Conservation (phyloP, 2,113 vertebrate genomes). For the Balaenoptera acutorostrata region DNA sequence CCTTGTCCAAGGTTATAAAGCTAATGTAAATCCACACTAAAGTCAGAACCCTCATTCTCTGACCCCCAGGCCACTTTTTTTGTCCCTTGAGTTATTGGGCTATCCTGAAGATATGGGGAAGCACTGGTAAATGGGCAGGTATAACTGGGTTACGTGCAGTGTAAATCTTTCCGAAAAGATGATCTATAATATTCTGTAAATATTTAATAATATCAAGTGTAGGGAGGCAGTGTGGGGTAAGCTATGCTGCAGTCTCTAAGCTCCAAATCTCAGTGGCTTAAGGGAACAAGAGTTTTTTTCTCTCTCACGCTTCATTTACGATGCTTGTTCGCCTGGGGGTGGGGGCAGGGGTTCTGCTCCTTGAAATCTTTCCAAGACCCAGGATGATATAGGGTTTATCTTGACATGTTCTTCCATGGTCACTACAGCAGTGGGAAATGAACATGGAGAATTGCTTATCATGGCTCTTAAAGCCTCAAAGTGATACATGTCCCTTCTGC, state of each 20-base stretch:
- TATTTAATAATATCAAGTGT: neutral
- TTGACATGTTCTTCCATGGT: neutral
- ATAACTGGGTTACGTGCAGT: neutral
- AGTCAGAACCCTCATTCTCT: neutral
- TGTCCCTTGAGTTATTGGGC: neutral
- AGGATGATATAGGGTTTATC: neutral
- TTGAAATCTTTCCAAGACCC: neutral
- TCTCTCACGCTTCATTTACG: rapidly evolving
- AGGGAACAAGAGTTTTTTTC: neutral
- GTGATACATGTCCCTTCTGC: too few relatives aligned
- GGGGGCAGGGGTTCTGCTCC: neutral
- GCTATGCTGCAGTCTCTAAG: neutral
- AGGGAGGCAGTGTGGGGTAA: neutral
- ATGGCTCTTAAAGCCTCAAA: neutral
- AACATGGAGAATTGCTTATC: neutral
- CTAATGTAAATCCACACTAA: neutral
- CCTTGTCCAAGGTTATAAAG: neutral
- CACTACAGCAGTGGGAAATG: neutral
- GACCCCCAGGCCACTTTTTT: neutral
- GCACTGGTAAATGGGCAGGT: too few relatives aligned
- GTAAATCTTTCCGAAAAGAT: neutral
- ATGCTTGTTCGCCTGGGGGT: neutral
- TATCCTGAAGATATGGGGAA: neutral
- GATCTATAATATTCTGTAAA: neutral
- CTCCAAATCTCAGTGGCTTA: neutral